Conservation (phyloP, 2,888 invertebrate genomes). For the Eurytoma adleriae region DNA sequence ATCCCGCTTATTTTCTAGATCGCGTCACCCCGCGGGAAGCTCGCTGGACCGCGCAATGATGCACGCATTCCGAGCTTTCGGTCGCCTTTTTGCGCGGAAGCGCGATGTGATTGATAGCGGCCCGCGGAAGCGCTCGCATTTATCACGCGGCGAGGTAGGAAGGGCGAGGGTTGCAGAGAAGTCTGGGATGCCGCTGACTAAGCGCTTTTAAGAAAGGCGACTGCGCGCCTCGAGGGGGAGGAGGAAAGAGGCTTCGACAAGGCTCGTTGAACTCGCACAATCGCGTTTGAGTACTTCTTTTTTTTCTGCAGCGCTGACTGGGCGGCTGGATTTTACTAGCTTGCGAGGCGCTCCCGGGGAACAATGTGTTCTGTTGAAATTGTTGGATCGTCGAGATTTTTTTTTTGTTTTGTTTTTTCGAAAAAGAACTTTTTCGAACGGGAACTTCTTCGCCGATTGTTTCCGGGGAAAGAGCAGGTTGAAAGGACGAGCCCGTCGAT, state of each 20-base stretch:
- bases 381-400: too few relatives aligned
- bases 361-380: too few relatives aligned
- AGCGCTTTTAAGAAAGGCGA: constrained; percentile 33
- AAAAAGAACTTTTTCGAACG: too few relatives aligned
- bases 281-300: constrained; percentile 31
- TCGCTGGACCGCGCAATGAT: constrained; percentile 63
- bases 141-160: constrained; percentile 21
- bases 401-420: too few relatives aligned
- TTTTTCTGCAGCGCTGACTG: not conserved
- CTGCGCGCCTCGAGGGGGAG: constrained; percentile 22
- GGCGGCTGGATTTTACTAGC: constrained; percentile 3
- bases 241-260: constrained; percentile 15
- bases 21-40: not conserved
- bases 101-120: constrained; percentile 38
- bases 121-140: constrained; percentile 26
- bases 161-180: not conserved
- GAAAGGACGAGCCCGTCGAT: too few relatives aligned
- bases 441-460: too few relatives aligned
- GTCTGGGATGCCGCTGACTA: constrained; percentile 39
- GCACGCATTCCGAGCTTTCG: constrained; percentile 69
- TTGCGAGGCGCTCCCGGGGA: not conserved
- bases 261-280: constrained; percentile 44
- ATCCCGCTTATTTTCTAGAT: not conserved
- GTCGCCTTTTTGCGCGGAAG: not conserved
- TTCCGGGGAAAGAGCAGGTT: too few relatives aligned